Evolutionary conservation across 2,888 invertebrate genomes (phyloP).

Genomic region (Trissolcus brochymenae): DNA sequence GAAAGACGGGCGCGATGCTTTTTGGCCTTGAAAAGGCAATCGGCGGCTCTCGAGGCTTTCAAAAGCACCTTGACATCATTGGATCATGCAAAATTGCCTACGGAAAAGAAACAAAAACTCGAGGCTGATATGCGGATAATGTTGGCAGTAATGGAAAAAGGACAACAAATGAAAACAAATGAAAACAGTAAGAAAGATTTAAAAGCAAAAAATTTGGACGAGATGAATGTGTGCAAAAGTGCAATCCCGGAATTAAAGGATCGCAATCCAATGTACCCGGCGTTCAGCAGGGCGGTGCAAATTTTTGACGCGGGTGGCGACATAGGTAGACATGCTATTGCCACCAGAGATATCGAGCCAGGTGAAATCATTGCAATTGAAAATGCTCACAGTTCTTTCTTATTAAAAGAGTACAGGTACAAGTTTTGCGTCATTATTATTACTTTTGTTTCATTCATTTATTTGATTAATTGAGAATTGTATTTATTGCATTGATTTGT

Average conservation of each 20-base stretch:
- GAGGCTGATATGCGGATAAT: slow-evolving; percentile 83
- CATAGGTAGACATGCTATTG: slow-evolving; percentile 86
- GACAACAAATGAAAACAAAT: slow-evolving; percentile 73
- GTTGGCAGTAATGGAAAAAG: slow-evolving; percentile 83
- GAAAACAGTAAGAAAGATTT: slow-evolving; percentile 48
- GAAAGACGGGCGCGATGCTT: slow-evolving; percentile 86
- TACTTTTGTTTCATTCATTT: too few species aligned
- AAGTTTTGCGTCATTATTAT: too few species aligned
- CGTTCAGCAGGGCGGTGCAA: slow-evolving; percentile 81
- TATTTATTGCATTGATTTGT: neutral
- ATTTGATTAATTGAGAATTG: too few species aligned
- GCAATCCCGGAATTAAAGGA: slow-evolving; percentile 71
- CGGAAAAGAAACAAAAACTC: slow-evolving; percentile 81
- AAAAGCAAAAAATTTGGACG: slow-evolving; percentile 52
- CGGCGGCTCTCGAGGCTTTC: slow-evolving; percentile 82
- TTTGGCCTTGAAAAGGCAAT: slow-evolving; percentile 82
- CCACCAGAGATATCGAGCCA: slow-evolving; percentile 82
- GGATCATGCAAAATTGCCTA: slow-evolving; percentile 81
- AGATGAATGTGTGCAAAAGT: slow-evolving; percentile 46
- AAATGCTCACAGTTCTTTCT: slow-evolving; percentile 83
- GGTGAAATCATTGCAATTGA: slow-evolving; percentile 87
- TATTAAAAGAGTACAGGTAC: slow-evolving; percentile 82
- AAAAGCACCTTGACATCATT: slow-evolving; percentile 82
- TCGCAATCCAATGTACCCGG: slow-evolving; percentile 78
- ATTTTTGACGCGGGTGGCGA: slow-evolving; percentile 80